These are phyloP conservation scores for Cephonodes hylas DNA, from an alignment of 2,888 invertebrate genomes.

Conservation along the genomic window DNA sequence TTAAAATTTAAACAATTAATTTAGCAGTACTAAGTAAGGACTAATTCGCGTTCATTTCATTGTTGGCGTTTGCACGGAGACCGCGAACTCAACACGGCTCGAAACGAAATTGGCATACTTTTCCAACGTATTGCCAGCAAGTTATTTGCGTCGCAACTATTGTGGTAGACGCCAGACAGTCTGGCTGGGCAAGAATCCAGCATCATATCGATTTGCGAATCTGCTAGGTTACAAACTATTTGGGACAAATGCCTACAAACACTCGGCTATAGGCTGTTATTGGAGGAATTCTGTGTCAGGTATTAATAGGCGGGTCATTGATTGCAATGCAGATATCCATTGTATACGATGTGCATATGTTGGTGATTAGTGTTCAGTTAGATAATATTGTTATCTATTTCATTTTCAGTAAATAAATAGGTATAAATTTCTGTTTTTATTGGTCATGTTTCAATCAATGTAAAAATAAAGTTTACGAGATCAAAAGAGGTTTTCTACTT, in stretches of 20 bases:
- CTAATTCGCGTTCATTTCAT: background rate
- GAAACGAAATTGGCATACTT: background rate
- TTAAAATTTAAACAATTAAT: background rate
- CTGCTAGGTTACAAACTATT: slow-evolving; percentile 14
- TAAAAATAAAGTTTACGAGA: too few species aligned
- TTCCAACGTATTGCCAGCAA: background rate
- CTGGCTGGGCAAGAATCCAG: slow-evolving; percentile 50
- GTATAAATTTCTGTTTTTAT: too few species aligned
- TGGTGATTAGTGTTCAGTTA: background rate
- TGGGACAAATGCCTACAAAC: slow-evolving; percentile 11
- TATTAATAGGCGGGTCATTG: background rate
- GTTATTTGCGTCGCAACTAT: slow-evolving; percentile 17
- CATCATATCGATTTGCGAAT: slow-evolving; percentile 53
- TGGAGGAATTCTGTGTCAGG: background rate
- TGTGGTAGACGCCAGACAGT: slow-evolving; percentile 53
- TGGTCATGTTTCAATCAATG: too few species aligned
- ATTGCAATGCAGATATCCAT: background rate
- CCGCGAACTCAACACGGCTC: background rate
- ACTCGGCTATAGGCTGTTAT: background rate
- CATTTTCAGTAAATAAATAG: too few species aligned
- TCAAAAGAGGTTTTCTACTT: too few species aligned
- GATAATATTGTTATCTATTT: too few species aligned
- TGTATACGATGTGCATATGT: background rate
- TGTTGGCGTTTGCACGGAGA: background rate
- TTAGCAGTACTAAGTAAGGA: background rate